These are phyloP conservation scores for Epinephelus coioides DNA, from an alignment of 2,797 vertebrate genomes.

Conservation along the genomic window DNA sequence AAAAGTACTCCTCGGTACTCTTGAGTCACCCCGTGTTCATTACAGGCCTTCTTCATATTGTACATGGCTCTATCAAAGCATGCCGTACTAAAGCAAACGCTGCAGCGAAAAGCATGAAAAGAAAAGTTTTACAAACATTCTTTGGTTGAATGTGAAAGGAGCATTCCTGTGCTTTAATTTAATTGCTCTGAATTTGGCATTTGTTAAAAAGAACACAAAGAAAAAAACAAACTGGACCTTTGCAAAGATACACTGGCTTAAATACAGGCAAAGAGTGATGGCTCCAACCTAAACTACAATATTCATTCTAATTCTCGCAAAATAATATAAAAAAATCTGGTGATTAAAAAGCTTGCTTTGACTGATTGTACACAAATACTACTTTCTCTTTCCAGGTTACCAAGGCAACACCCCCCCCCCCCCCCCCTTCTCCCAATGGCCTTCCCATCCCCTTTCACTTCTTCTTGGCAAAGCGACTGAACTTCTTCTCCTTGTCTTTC, in stretches of 20 bases:
- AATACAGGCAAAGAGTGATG: conserved; percentile 83
- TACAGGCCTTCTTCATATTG: conserved; percentile 55
- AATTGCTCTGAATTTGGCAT: conserved; percentile 74
- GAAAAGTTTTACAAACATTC: conserved; percentile 75
- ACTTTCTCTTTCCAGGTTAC: conserved; percentile 68
- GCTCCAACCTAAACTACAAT: conserved; percentile 74
- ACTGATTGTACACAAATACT: conserved; percentile 74
- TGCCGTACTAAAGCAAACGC: conserved; percentile 60
- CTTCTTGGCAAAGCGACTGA: conserved; percentile 95
- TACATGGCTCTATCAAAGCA: conserved; percentile 70
- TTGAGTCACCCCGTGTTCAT: conserved; percentile 58
- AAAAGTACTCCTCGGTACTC: conserved; percentile 58
- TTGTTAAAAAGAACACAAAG: conserved; percentile 71
- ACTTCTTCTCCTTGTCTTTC: conserved; percentile 96
- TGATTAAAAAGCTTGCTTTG: conserved; percentile 73
- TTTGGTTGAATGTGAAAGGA: conserved; percentile 87
- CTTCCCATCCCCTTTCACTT: conserved; percentile 85
- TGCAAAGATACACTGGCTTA: conserved; percentile 74
- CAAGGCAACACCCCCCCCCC: conserved; percentile 44
- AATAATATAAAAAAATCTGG: conserved; percentile 78
- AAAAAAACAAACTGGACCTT: conserved; percentile 64
- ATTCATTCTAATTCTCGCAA: conserved; percentile 72
- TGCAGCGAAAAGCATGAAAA: conserved; percentile 44
- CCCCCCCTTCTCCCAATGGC: neutral
- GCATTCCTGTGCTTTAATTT: conserved; percentile 86